Conservation (phyloP, 2,888 invertebrate species). For the Protodeltote pygarga region DNA sequence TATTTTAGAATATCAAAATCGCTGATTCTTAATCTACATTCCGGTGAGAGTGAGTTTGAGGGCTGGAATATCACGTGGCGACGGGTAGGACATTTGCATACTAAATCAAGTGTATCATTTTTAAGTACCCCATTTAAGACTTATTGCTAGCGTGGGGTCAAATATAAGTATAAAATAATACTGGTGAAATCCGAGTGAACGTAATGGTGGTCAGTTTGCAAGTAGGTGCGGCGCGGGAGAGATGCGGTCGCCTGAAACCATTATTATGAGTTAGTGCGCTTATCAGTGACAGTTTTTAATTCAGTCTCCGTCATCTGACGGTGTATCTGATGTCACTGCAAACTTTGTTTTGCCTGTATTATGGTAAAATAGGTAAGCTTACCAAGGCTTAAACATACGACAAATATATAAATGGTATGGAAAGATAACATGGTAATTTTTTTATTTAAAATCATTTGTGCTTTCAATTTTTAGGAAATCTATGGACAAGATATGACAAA, state of each 20-base stretch:
- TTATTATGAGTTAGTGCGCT: conserved; percentile 69
- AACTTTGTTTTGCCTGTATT: conserved; percentile 12
- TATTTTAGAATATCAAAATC: conserved; percentile 14
- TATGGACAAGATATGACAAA: no score
- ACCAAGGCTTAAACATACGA: no score
- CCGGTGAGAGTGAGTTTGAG: conserved; percentile 5
- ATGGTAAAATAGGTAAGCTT: conserved; percentile 17
- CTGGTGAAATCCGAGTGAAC: conserved; percentile 27
- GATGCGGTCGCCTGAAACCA: conserved; percentile 50
- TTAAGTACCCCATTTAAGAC: conserved; percentile 41
- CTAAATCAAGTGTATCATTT: conserved; percentile 49
- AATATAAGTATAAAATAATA: conserved; percentile 47
- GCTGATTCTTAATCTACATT: conserved; percentile 20
- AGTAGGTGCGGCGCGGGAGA: conserved; percentile 22
- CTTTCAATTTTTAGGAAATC: no score
- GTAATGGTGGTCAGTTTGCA: conserved; percentile 42
- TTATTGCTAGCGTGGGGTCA: conserved; percentile 46
- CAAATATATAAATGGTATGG: no score
- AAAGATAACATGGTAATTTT: no score
- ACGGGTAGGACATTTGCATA: conserved; percentile 46
- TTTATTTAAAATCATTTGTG: no score
- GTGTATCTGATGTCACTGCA: conserved; percentile 51
- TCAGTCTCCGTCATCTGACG: conserved; percentile 55
- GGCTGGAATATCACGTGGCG: conserved; percentile 21
- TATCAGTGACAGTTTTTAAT: conserved; percentile 72